Percentiles rank a stretch among this genome's conserved stretches.
Conservation (phyloP, 2,797 vertebrate genomes). For the Phrynocephalus forsythii region DNA sequence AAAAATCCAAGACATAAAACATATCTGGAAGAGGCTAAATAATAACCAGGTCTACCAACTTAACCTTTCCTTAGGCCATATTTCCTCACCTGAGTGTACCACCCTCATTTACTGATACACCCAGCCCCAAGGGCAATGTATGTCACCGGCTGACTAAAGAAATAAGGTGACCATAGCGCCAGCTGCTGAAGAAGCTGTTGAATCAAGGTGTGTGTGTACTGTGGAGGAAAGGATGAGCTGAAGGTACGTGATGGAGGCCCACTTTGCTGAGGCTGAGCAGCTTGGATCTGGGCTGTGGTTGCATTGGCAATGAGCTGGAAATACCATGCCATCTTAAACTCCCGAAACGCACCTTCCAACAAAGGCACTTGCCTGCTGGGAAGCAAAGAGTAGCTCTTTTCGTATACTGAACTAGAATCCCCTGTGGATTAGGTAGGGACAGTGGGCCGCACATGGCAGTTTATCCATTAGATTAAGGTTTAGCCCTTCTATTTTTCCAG, state of each 20-base stretch:
- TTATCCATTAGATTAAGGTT: background rate
- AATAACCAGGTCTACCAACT: background rate
- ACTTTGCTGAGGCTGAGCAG: background rate
- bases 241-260: background rate
- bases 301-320: background rate
- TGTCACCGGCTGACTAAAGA: background rate
- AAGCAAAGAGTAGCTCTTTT: background rate
- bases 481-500: background rate
- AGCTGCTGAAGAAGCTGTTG: background rate
- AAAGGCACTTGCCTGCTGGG: background rate
- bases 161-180: background rate
- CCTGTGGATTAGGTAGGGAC: background rate
- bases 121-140: background rate
- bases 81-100: background rate
- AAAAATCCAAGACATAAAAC: no score
- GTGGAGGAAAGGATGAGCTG: background rate
- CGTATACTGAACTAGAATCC: background rate
- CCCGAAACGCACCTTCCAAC: no score
- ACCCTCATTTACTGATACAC: background rate
- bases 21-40: conserved; percentile 12
- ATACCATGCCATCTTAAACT: background rate
- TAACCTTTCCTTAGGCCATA: background rate
- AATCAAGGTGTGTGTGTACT: background rate
- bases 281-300: background rate
- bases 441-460: background rate